Percentiles rank a stretch among this genome's conserved stretches.
These are phyloP conservation scores for Colossoma macropomum DNA, from an alignment of 2,113 vertebrate genomes.

Conservation along the genomic window DNA sequence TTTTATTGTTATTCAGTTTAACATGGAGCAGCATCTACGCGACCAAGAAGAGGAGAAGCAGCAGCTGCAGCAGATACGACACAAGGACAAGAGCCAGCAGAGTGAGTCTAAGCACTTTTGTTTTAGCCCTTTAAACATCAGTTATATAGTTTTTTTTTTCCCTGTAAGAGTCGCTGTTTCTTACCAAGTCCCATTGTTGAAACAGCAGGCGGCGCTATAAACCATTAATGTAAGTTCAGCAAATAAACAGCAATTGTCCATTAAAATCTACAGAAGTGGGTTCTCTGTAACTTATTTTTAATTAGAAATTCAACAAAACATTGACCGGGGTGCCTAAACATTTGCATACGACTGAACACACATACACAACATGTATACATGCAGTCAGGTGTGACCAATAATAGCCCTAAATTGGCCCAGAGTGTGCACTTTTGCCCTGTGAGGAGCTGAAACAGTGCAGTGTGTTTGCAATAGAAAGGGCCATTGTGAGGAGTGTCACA, in stretches of 20 bases:
- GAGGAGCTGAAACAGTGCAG: neutral
- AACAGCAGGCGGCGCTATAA: too few relatives aligned
- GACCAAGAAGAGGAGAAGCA: conserved; percentile 88
- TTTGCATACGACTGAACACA: neutral
- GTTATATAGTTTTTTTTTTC: too few relatives aligned
- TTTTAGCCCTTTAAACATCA: too few relatives aligned
- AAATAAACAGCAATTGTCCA: neutral
- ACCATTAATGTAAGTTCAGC: too few relatives aligned
- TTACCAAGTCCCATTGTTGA: too few relatives aligned
- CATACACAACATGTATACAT: neutral
- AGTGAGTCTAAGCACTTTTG: conserved; percentile 83
- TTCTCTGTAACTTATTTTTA: too few relatives aligned
- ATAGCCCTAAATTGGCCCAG: too few relatives aligned
- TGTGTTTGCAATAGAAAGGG: neutral
- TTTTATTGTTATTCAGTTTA: conserved; percentile 72
- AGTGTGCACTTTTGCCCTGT: conserved; percentile 1
- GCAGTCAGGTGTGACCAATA: too few relatives aligned
- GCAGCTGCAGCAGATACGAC: conserved; percentile 87
- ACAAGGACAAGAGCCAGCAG: conserved; percentile 94
- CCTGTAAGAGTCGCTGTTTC: too few relatives aligned
- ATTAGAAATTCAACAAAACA: too few relatives aligned
- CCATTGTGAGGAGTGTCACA: neutral
- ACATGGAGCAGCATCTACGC: conserved; percentile 83
- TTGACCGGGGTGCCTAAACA: too few relatives aligned
- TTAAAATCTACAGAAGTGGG: too few relatives aligned